These are phyloP conservation scores for Chaenogobius annularis DNA, from an alignment of 2,113 vertebrate genomes.

Conservation along the genomic window DNA sequence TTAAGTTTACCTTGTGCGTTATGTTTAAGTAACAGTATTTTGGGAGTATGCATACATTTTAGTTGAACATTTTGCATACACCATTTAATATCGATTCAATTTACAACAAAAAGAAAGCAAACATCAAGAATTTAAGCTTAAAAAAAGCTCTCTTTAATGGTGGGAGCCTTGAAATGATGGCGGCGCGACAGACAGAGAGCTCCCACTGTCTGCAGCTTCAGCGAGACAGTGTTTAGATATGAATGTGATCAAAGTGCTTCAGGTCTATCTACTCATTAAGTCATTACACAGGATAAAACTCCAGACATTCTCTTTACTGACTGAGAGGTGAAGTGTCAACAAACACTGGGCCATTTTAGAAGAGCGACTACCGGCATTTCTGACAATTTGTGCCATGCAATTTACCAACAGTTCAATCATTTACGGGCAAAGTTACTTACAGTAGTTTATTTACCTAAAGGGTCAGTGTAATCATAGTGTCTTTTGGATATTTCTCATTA, in stretches of 20 bases:
- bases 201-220: slow-evolving; percentile 33
- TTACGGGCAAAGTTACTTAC: background rate
- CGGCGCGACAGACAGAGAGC: slow-evolving; percentile 31
- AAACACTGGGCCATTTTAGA: slow-evolving; percentile 40
- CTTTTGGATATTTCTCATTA: no score
- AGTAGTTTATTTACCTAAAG: no score
- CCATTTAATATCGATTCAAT: no score
- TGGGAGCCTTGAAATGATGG: background rate
- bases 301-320: slow-evolving; percentile 47
- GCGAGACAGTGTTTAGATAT: slow-evolving; percentile 47
- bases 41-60: no score
- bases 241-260: slow-evolving; percentile 54
- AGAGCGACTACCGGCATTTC: background rate
- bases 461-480: no score
- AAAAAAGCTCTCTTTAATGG: background rate
- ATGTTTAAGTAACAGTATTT: no score
- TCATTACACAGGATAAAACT: slow-evolving; percentile 49
- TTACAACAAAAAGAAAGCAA: no score
- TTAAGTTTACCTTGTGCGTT: no score
- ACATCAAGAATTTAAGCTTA: no score
- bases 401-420: background rate
- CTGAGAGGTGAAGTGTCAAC: slow-evolving; percentile 39
- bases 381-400: background rate
- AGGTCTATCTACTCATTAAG: slow-evolving; percentile 61
- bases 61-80: no score